Base-by-base conservation (phyloP, 2,888 invertebrate species). In the Cephus pulcher region DNA sequence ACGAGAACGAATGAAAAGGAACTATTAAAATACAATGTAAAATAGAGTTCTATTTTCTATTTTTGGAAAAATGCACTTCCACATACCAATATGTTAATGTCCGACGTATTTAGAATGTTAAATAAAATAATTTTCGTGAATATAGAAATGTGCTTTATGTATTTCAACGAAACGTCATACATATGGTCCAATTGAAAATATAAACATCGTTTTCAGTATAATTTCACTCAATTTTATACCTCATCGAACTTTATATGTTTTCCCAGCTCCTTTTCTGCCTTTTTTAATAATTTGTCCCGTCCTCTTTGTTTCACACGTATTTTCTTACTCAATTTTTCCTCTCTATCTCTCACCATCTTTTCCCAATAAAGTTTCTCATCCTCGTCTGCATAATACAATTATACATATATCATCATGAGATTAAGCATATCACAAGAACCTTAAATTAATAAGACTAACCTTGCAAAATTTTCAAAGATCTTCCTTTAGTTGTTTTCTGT, bases 291-390 rank as follows among this genome's bases (percentile, higher is more conserved):
- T 83, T 94, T 94, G 79, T 94, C 93, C 75, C 94, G 91, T 6
- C 95, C 95, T 79, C 95, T 92, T 86, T 93, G 93, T 70, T 94
- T 94, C 0, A 91, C 90, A 74, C 89, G 90, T 11, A 89, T 83
- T 71, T 92, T 91, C 79, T 93, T 93, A 23, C 91, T 89, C 68
- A 93, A 89, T 87, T 94, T 95, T 9, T 92, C 91, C 76, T 93
- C 92, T 80, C 95, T 93, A 88, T 95, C 95, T 15, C 92, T 91
- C 82, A 93, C 92, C 69, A 97, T 95, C 88, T 96, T 96, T 32
- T 94, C 91, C 97, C 98, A 98, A 91, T 98, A 98, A 34, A 92
- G 92, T 69, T 93, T 92, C 89, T 98, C 98, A 81, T 95, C 95
- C 1, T 95, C 93, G 1, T 95, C 96, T 82, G 92, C 85, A 78